phyloP scores from a whole-genome alignment of 1,140 invertebrate species.

The Tetragonula clypearis region DNA sequence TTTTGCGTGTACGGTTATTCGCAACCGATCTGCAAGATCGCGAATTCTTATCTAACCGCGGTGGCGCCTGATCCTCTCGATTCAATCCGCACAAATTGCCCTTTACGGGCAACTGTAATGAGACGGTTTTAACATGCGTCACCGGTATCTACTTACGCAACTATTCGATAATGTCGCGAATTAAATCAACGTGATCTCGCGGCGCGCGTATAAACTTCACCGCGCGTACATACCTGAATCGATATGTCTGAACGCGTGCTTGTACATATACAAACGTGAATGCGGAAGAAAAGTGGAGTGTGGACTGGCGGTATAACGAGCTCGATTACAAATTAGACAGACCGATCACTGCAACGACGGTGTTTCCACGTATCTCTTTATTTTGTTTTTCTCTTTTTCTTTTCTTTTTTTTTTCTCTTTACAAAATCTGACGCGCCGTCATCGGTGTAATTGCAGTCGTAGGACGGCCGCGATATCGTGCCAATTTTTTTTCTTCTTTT shows the following conservation, averaged over 20 bases:
- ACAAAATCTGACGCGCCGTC: neutral
- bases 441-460: neutral
- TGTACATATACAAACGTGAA: neutral
- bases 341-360: neutral
- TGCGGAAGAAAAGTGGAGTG: neutral
- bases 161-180: conserved; percentile 47
- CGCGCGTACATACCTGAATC: neutral
- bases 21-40: neutral
- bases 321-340: neutral
- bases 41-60: no score
- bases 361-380: no score
- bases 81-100: neutral
- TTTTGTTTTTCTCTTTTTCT: no score
- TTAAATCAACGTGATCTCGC: conserved; percentile 24
- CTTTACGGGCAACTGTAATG: conserved; percentile 61
- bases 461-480: neutral
- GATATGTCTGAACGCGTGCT: neutral
- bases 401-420: neutral
- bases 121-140: conserved; percentile 60
- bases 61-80: neutral
- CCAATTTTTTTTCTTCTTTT: neutral
- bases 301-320: neutral
- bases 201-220: neutral
- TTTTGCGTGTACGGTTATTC: neutral
- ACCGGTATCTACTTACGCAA: conserved; percentile 60